Percentiles rank a stretch among this genome's conserved stretches.
phyloP scores from a whole-genome alignment of 2,113 vertebrate species.

The Saimiri boliviensis region DNA sequence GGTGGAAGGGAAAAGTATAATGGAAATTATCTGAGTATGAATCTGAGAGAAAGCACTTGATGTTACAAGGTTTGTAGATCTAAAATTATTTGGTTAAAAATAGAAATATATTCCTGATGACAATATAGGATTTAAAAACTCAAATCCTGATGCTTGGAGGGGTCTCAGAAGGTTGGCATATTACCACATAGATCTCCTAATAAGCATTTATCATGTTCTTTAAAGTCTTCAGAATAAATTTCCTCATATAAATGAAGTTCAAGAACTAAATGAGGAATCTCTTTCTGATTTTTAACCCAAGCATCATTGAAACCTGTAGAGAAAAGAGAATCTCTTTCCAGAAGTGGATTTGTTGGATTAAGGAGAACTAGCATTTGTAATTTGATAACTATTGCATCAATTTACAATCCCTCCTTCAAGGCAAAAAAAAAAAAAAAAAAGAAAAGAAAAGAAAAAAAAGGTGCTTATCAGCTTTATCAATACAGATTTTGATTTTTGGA shows the following conservation, averaged over 20 bases:
- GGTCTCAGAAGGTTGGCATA: neutral
- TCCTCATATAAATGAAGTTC: neutral
- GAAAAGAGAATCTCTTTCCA: neutral
- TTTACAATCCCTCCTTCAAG: neutral
- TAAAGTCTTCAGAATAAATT: neutral
- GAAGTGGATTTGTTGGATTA: neutral
- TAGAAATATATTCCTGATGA: neutral
- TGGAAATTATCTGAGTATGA: neutral
- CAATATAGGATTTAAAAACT: constrained; percentile 3
- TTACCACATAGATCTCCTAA: neutral
- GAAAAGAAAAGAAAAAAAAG: no score
- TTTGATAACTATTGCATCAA: neutral
- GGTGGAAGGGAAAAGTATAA: neutral
- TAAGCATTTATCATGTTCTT: neutral
- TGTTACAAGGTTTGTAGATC: neutral
- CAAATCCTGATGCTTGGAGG: neutral
- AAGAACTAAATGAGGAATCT: neutral
- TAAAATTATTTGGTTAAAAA: constrained; percentile 9
- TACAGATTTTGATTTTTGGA: neutral
- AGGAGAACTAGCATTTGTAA: neutral
- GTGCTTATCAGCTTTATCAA: neutral
- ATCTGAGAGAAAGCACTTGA: neutral
- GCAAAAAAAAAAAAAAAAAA: no score
- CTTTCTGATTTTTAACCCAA: neutral
- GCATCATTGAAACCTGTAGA: neutral